phyloP scores from a whole-genome alignment of 2,113 vertebrate genomes.

The Platysteira castanea region DNA sequence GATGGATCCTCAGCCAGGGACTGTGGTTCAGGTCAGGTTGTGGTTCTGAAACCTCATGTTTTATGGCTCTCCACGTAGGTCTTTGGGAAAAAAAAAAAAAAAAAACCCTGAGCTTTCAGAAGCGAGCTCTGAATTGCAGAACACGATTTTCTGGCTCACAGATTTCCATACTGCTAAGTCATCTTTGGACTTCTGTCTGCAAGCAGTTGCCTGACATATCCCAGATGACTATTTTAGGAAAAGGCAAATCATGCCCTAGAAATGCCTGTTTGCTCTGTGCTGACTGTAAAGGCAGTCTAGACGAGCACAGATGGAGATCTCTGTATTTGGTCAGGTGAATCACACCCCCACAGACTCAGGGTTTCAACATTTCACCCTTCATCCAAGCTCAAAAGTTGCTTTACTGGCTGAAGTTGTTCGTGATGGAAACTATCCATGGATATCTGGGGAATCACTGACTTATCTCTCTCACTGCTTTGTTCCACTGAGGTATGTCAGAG shows the following conservation, averaged over 20 bases:
- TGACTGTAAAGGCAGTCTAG: slow-evolving; percentile 55
- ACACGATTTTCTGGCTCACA: slow-evolving; percentile 20
- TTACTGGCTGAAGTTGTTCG: not conserved
- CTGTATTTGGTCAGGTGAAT: slow-evolving; percentile 56
- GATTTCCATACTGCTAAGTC: slow-evolving; percentile 52
- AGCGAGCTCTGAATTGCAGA: slow-evolving; percentile 1
- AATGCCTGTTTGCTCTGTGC: slow-evolving; percentile 49
- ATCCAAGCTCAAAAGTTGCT: slow-evolving; percentile 5
- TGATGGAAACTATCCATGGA: not conserved
- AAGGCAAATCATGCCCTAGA: slow-evolving; percentile 55
- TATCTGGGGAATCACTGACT: not conserved
- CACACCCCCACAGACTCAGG: not conserved
- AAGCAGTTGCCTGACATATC: slow-evolving; percentile 44
- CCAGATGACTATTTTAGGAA: slow-evolving; percentile 49
- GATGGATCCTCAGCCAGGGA: not conserved
- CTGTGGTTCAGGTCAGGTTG: not conserved
- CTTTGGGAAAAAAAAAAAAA: not conserved
- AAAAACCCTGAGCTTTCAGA: not conserved
- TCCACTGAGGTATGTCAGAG: not conserved
- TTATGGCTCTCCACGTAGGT: not conserved
- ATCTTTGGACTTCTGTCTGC: slow-evolving; percentile 35
- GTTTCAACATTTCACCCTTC: slow-evolving; percentile 37
- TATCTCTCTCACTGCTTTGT: not conserved
- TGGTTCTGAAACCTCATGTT: not conserved
- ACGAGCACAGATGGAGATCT: slow-evolving; percentile 56